These are phyloP conservation scores for Paracentrotus lividus DNA, from an alignment of 53 echinoderm and acorn worm genomes.

Conservation along the genomic window DNA sequence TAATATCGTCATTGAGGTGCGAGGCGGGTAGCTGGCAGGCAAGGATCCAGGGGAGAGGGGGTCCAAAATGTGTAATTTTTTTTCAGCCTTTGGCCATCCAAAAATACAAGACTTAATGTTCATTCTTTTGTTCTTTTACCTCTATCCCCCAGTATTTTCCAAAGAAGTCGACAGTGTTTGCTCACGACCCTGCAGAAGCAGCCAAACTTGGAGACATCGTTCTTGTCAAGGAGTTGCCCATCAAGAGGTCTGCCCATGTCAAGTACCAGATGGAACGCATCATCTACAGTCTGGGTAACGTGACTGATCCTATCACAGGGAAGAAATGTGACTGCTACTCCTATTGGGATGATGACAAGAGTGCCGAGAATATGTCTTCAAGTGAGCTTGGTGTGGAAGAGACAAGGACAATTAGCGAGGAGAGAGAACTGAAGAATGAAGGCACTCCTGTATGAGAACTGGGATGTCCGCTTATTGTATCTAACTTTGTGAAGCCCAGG, in stretches of 20 bases:
- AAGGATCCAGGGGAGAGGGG: too few species aligned
- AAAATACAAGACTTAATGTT: too few species aligned
- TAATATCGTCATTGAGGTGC: too few species aligned
- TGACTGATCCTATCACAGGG: constrained; percentile 93
- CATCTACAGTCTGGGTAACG: constrained; percentile 91
- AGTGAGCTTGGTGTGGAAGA: background rate
- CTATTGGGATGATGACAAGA: constrained; percentile 79
- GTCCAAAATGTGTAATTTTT: too few species aligned
- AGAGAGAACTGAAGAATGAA: background rate
- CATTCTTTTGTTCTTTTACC: background rate
- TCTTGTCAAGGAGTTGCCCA: constrained; percentile 85
- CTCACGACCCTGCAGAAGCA: constrained; percentile 82
- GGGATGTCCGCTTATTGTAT: background rate
- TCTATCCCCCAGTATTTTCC: constrained; percentile 83
- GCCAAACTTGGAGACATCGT: constrained; percentile 93
- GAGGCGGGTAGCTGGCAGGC: too few species aligned
- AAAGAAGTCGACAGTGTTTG: constrained; percentile 79
- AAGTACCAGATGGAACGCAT: constrained; percentile 84
- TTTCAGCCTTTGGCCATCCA: too few species aligned
- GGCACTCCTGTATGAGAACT: constrained; percentile 55
- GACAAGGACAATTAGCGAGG: background rate
- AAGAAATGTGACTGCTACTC: constrained; percentile 83
- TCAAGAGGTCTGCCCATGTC: constrained; percentile 78
- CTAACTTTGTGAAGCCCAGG: background rate
- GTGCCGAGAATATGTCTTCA: background rate